Base-by-base conservation (phyloP, 2,888 invertebrate species). In the Rapana venosa region DNA sequence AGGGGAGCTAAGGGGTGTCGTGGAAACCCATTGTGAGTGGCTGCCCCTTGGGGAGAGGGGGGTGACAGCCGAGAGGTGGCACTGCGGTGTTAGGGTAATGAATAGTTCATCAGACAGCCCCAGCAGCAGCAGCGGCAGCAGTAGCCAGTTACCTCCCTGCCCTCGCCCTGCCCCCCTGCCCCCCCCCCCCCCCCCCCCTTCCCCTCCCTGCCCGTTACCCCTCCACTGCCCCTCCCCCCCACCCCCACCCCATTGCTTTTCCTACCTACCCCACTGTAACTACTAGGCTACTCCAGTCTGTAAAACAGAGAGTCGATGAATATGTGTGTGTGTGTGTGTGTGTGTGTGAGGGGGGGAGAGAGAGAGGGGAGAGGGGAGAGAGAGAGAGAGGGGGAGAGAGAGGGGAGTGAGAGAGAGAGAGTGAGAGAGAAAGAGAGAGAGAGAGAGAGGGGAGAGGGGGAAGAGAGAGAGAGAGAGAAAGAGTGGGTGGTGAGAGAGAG, bases 91-190 rank as follows among this genome's bases (percentile, higher is more conserved):
- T 26, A n/a, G 30, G 77, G n/a, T n/a, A 13, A 77, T 77, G 77
- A 77, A 77, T 77, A 77, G 77, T 77, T 77, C 77, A 77, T 77
- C 77, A 77, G 77, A 13, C 77, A 77, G n/a, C 77, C 70, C 2
- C 70, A 26, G 70, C 11, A 8, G 47, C 47, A 47, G 47, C 47
- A 47, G 4, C 47, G 8, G 47, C 47, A 47, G 4, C 47, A 47
- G 47, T 8, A 47, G 47, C 47, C 47, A 47, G 47, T 47, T 47
- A 47, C 47, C 47, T 47, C 47, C 47, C 47, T 47, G 2, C 4
- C 47, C 47, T 8, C 8, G 47, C 47, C 47, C 47, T 47, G 4
- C 8, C 47, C 47, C 47, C 47, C 47, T 47, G 47, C 8, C 47
- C 8, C 47, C 8, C 8, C 47, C 8, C 8, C 4, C 47, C 47